These are phyloP conservation scores for Zele albiditarsus DNA, from an alignment of 2,888 invertebrate species.

Conservation along the genomic window DNA sequence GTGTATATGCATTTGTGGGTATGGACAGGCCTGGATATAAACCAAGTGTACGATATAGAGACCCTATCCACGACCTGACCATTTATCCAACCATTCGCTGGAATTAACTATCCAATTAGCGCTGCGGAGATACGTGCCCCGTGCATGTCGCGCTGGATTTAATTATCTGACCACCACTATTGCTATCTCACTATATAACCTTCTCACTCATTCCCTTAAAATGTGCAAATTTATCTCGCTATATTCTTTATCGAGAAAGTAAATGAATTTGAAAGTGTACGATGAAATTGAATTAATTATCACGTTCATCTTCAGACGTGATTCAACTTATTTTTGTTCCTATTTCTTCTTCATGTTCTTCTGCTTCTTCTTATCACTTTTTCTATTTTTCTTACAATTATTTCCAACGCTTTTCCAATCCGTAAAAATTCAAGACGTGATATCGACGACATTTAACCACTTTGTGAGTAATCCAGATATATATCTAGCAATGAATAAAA, in stretches of 20 bases:
- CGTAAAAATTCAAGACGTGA: constrained; percentile 26
- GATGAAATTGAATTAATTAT: not conserved
- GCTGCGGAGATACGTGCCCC: constrained; percentile 48
- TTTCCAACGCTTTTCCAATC: not conserved
- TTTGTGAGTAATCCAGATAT: constrained; percentile 18
- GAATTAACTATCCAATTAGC: constrained; percentile 55
- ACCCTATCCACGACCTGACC: constrained; percentile 35
- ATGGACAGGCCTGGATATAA: not conserved
- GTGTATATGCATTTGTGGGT: constrained; percentile 1
- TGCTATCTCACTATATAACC: constrained; percentile 17
- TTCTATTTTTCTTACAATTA: not conserved
- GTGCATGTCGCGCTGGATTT: constrained; percentile 40
- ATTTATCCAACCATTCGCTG: constrained; percentile 47
- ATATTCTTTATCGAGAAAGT: not conserved
- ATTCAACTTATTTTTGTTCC: not conserved
- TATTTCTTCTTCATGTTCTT: not conserved
- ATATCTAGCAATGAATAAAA: not conserved
- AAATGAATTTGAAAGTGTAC: constrained; percentile 16
- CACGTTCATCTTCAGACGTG: constrained; percentile 8
- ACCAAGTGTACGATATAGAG: constrained; percentile 19
- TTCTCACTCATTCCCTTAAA: not conserved
- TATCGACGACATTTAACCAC: constrained; percentile 39
- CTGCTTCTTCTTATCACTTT: not conserved
- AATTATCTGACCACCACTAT: constrained; percentile 37
- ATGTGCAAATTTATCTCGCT: constrained; percentile 22